Base-by-base conservation (phyloP, 2,888 invertebrate species). In the Eucera pruinosa region DNA sequence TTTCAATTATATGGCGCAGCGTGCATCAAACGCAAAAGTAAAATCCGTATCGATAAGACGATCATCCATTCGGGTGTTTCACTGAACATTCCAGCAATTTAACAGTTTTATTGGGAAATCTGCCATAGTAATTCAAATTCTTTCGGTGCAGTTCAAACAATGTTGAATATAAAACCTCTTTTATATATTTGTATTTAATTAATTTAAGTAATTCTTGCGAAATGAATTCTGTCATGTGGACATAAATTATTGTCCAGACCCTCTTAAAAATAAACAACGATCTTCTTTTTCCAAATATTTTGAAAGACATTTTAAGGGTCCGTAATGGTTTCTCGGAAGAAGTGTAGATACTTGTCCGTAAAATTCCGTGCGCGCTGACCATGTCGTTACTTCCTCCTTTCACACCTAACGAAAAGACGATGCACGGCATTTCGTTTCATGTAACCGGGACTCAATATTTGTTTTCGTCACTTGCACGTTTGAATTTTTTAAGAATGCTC, bases 1-100 rank as follows among this genome's bases (percentile, higher is more conserved):
- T 85, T 87, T 85, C 86, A 86, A 88, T 89, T 88, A 88, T 70
- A 67, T 36, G 50, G 76, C 85, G 75, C 78, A 80, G 85, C 85
- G 79, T 86, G 87, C 80, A 82, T 79, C 85, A 77, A 86, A 86
- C 76, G 78, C 48, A 70, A 67, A 60, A 80, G 80, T 81, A 85
- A 85, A 85, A 62, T 81, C 65, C 82, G 45, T 74, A 72, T 74
- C 65, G 52, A 36, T 64, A 48, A 39, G 61, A 60, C 61, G 74
- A 85, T 73, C 64, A 74, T 60, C 67, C 61, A 47, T 70, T 72
- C 57, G 52, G 30, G 45, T 64, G 68, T 66, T 74, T 78, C 80
- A 39, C 64, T 23, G 55, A 7, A 20, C n/a, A 39, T 43, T 18
- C 11, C 23, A 20, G 33, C 23, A 15, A 45, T 25, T 9, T 6